phyloP scores from a whole-genome alignment of 1,140 invertebrate species.

The Tetragonula clypearis region DNA sequence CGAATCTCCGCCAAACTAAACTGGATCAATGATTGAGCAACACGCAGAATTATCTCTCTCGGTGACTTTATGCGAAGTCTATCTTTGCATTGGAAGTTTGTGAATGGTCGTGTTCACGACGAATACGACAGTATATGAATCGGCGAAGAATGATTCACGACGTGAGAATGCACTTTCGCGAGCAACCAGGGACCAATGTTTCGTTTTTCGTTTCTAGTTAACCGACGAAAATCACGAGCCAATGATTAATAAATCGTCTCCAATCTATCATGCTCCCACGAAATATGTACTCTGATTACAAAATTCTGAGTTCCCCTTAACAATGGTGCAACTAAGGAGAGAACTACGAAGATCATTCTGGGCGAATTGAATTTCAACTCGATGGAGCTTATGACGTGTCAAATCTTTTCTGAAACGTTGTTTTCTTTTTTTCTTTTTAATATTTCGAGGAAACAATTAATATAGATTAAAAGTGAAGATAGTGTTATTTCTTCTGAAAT shows the following conservation, averaged over 20 bases:
- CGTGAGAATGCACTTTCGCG: neutral
- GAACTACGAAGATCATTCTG: neutral
- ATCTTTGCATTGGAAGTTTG: neutral
- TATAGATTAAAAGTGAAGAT: neutral
- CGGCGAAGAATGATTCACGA: constrained; percentile 9
- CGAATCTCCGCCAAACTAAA: constrained; percentile 11
- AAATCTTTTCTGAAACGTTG: neutral
- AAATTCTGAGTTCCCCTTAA: neutral
- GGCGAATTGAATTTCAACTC: neutral
- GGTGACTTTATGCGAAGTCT: neutral
- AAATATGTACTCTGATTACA: neutral
- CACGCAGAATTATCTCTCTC: constrained; percentile 9
- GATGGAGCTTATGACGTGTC: neutral
- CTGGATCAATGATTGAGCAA: neutral
- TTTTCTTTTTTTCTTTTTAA: neutral
- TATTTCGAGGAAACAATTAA: neutral
- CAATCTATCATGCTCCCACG: neutral
- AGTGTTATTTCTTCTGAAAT: neutral
- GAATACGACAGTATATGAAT: neutral
- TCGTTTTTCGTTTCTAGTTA: neutral
- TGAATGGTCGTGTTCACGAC: neutral
- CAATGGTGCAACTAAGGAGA: neutral
- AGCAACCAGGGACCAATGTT: neutral
- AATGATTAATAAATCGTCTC: neutral
- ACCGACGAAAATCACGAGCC: neutral